Evolutionary conservation across 2,113 vertebrate genomes (phyloP).

Genomic region (Antechinus flavipes): DNA sequence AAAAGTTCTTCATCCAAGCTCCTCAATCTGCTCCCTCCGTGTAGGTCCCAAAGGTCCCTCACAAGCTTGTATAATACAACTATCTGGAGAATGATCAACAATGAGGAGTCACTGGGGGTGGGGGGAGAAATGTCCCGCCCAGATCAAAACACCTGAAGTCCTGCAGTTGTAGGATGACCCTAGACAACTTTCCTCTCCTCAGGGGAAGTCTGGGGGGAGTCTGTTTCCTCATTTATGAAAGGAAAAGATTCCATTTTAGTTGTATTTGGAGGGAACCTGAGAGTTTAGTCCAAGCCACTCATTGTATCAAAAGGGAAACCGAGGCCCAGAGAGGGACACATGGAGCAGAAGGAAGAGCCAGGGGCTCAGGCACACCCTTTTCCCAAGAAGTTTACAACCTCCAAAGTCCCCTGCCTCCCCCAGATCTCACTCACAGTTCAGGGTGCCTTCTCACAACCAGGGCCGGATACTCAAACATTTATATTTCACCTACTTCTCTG

Average conservation of each 20-base stretch:
- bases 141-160: not conserved
- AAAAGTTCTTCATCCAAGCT: not conserved
- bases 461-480: not conserved
- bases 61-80: not conserved
- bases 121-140: too few relatives aligned
- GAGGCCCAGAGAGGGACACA: not conserved
- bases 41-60: not conserved
- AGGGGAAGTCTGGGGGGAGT: too few relatives aligned
- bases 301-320: not conserved
- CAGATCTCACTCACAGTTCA: not conserved
- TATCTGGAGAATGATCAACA: not conserved
- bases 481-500: not conserved
- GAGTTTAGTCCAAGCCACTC: not conserved
- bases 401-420: not conserved
- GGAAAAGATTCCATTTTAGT: not conserved
- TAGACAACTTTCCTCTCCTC: not conserved
- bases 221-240: not conserved
- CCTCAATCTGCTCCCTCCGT: not conserved
- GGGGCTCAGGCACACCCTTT: too few relatives aligned
- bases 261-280: not conserved
- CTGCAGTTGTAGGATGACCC: not conserved
- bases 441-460: not conserved
- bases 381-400: not conserved
- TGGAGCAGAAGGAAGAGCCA: not conserved
- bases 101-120: not conserved